phyloP scores from a whole-genome alignment of 2,113 vertebrate genomes.

The Panthera tigris region DNA sequence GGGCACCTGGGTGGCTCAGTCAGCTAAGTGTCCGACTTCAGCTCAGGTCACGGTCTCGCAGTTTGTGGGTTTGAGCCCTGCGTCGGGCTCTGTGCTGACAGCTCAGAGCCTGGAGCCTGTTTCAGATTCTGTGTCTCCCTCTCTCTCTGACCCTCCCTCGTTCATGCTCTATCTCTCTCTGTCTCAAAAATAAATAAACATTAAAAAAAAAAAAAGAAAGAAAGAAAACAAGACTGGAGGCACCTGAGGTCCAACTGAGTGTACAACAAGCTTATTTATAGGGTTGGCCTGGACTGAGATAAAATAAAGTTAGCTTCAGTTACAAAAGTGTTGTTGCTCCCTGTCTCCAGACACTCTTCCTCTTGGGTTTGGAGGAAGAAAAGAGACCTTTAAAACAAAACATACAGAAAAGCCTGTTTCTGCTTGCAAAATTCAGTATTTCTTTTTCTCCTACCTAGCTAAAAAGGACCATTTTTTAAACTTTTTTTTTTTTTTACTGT shows the following conservation, averaged over 20 bases:
- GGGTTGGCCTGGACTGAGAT: neutral
- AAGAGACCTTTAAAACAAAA: neutral
- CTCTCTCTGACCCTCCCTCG: no score
- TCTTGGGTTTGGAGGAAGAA: neutral
- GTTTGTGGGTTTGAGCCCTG: no score
- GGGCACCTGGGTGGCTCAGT: no score
- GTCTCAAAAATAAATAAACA: no score
- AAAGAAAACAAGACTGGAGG: neutral
- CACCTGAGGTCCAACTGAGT: neutral
- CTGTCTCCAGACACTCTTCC: neutral
- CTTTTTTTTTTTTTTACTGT: neutral
- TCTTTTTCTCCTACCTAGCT: conserved; percentile 10
- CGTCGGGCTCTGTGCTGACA: no score
- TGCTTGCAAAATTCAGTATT: neutral
- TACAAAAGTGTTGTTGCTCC: neutral
- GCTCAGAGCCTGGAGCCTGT: no score
- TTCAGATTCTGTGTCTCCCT: no score
- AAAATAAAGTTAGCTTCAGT: neutral
- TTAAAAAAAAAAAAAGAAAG: neutral
- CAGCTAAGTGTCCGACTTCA: no score
- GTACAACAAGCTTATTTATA: neutral
- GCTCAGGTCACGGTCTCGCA: no score
- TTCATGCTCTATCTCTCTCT: no score
- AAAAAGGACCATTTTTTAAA: neutral
- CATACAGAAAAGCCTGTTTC: neutral